phyloP scores from a whole-genome alignment of 1,140 invertebrate genomes.

The Acromyrmex heyeri region DNA sequence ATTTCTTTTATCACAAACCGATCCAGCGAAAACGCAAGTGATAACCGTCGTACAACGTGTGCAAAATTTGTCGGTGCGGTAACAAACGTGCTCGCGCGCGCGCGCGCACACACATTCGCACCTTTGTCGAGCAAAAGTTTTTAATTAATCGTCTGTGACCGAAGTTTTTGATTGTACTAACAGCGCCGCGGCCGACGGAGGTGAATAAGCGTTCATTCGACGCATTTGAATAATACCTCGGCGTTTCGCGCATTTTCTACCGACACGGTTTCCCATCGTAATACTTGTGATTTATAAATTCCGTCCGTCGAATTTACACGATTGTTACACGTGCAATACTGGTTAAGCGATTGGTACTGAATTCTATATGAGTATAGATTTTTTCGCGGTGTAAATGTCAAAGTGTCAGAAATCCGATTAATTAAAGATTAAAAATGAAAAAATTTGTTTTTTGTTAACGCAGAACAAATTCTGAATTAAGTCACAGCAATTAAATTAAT shows the following conservation, averaged over 20 bases:
- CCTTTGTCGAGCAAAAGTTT: slow-evolving; percentile 52
- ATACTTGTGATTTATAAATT: slow-evolving; percentile 60
- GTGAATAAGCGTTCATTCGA: slow-evolving; percentile 50
- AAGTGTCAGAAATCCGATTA: not conserved
- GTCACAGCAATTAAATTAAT: not conserved
- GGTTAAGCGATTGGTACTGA: slow-evolving; percentile 26
- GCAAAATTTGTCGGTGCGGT: slow-evolving; percentile 17
- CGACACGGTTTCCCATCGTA: slow-evolving; percentile 23
- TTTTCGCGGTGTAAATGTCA: not conserved
- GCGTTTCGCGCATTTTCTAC: slow-evolving; percentile 42
- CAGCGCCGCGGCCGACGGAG: slow-evolving; percentile 28
- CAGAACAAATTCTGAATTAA: not conserved
- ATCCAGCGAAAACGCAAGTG: slow-evolving; percentile 25
- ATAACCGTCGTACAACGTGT: not conserved
- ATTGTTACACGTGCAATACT: slow-evolving; percentile 12
- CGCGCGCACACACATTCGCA: not conserved
- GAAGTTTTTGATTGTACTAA: slow-evolving; percentile 60
- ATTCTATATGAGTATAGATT: not conserved
- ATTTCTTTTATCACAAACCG: not conserved
- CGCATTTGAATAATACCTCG: slow-evolving; percentile 55
- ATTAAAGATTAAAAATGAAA: not conserved
- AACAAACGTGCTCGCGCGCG: not conserved
- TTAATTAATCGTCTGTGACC: slow-evolving; percentile 61
- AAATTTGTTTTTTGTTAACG: not conserved
- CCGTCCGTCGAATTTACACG: slow-evolving; percentile 25